These are phyloP conservation scores for Heliconius ethilla DNA, from an alignment of 2,888 invertebrate species.

Conservation along the genomic window DNA sequence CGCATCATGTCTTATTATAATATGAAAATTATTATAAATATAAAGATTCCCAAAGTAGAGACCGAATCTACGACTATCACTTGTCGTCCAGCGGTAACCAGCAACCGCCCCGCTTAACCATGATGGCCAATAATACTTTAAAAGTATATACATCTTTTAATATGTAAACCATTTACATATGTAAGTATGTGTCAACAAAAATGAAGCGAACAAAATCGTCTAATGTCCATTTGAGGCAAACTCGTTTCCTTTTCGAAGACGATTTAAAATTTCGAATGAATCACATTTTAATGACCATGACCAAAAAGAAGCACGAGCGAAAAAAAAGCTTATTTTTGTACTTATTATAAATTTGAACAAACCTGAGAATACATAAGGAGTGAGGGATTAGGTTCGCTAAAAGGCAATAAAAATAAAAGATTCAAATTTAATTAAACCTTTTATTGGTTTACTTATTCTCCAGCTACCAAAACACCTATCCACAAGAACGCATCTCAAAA, in stretches of 20 bases:
- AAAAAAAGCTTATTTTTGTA: too few relatives aligned
- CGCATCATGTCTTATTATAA: neutral
- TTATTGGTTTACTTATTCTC: constrained; percentile 40
- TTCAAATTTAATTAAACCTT: constrained; percentile 31
- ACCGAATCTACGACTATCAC: neutral
- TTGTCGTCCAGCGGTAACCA: neutral
- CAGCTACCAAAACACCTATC: constrained; percentile 38
- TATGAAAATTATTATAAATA: neutral
- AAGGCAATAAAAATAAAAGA: constrained; percentile 21
- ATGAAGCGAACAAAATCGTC: neutral
- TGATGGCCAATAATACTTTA: neutral
- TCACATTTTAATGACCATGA: too few relatives aligned
- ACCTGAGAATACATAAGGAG: neutral
- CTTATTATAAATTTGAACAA: neutral
- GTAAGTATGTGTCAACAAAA: neutral
- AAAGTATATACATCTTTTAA: neutral
- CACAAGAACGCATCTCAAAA: constrained; percentile 22
- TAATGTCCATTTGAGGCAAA: too few relatives aligned
- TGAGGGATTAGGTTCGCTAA: neutral
- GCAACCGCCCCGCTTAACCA: neutral
- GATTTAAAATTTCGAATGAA: too few relatives aligned
- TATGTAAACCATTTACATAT: too few relatives aligned
- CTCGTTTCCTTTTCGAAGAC: too few relatives aligned
- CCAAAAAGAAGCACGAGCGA: too few relatives aligned
- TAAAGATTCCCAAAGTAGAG: neutral